phyloP scores from a whole-genome alignment of 2,113 vertebrate genomes.

The Calyptommatus sinebrachiatus region DNA sequence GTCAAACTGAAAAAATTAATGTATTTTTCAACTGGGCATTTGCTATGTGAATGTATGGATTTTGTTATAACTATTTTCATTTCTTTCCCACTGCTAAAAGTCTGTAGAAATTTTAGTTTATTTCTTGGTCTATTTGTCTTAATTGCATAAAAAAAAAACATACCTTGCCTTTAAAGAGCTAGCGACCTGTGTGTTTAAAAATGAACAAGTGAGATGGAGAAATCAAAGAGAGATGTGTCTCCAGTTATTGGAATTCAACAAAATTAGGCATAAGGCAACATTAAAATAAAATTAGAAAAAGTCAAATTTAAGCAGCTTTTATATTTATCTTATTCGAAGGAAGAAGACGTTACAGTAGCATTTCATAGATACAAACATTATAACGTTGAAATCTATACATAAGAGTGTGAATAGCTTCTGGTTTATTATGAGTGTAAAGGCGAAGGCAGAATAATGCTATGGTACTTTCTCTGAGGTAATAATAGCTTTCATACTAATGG shows the following conservation, averaged over 20 bases:
- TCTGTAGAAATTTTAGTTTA: no score
- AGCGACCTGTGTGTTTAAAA: neutral
- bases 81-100: no score
- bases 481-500: slow-evolving; percentile 35
- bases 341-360: neutral
- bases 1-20: no score
- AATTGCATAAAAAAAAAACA: no score
- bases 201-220: no score
- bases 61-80: no score
- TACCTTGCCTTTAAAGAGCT: no score
- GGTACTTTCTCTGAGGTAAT: slow-evolving; percentile 28
- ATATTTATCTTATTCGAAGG: neutral
- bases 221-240: neutral
- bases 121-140: no score
- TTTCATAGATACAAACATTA: neutral
- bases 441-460: slow-evolving; percentile 22
- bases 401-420: neutral
- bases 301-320: neutral
- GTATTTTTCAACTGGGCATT: no score
- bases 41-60: no score
- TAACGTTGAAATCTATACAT: neutral
- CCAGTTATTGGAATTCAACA: neutral
- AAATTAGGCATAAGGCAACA: neutral
- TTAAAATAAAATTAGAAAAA: neutral
- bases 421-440: slow-evolving; percentile 34